Evolutionary conservation across 2,797 vertebrate genomes (phyloP).

Genomic region (Chromis chromis): DNA sequence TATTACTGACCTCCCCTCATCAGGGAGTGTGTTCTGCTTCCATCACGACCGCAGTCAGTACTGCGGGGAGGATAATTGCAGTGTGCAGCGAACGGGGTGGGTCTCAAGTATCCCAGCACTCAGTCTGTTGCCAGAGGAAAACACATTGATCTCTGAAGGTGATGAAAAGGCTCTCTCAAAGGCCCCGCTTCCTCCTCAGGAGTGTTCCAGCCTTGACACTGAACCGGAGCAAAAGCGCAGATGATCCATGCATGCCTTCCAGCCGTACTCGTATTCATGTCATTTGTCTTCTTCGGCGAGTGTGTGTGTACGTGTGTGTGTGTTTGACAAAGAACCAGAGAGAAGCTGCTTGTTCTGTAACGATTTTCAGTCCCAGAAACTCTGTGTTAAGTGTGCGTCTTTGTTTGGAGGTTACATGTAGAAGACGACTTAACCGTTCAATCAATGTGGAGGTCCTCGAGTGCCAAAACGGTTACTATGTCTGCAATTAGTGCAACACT

Average conservation of each 20-base stretch:
- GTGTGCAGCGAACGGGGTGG: slow-evolving; percentile 65
- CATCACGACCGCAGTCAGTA: slow-evolving; percentile 74
- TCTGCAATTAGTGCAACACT: slow-evolving; percentile 37
- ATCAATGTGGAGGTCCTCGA: no score
- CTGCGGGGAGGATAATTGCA: slow-evolving; percentile 78
- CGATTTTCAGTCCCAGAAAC: slow-evolving; percentile 34
- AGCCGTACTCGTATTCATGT: slow-evolving; percentile 45
- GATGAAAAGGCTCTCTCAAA: slow-evolving; percentile 82
- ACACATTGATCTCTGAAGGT: slow-evolving; percentile 83
- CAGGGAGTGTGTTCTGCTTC: slow-evolving; percentile 74
- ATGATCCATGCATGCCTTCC: slow-evolving; percentile 65
- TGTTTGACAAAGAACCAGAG: slow-evolving; percentile 29
- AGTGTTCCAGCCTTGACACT: slow-evolving; percentile 65
- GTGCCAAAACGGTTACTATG: not conserved
- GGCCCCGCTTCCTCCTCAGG: slow-evolving; percentile 70
- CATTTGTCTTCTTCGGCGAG: slow-evolving; percentile 48
- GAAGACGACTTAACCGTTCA: not conserved
- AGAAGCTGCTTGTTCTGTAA: slow-evolving; percentile 37
- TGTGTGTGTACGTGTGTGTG: not conserved
- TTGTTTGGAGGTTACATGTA: slow-evolving; percentile 15
- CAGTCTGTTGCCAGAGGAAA: slow-evolving; percentile 78
- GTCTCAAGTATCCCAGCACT: slow-evolving; percentile 79
- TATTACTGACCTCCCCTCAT: slow-evolving; percentile 75
- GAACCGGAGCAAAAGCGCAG: slow-evolving; percentile 62
- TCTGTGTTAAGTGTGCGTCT: slow-evolving; percentile 15